A percentile compares a stretch with the other conserved stretches of the same genome.
These are phyloP conservation scores for Thalassarche chlororhynchos DNA, from an alignment of 2,113 vertebrate species.

Conservation along the genomic window DNA sequence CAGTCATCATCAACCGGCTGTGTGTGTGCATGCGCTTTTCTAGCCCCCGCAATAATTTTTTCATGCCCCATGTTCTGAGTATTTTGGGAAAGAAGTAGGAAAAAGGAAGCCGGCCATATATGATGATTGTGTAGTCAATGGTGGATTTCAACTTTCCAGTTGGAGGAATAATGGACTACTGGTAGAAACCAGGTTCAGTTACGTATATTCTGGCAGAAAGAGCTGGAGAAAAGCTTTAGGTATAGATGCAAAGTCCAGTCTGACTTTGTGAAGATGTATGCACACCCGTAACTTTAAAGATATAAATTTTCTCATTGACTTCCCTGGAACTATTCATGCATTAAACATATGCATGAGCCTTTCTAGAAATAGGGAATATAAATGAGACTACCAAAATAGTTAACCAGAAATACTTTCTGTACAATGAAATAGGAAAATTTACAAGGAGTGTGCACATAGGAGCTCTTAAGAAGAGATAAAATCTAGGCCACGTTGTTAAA, in stretches of 20 bases:
- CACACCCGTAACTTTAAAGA: conserved; percentile 28
- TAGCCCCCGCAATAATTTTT: not conserved
- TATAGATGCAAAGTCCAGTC: not conserved
- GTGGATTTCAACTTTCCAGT: not conserved
- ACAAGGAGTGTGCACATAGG: not conserved
- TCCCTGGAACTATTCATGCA: conserved; percentile 22
- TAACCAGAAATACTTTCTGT: conserved; percentile 40
- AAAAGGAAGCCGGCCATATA: not conserved
- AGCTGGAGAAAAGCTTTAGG: conserved; percentile 16
- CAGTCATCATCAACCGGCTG: not conserved
- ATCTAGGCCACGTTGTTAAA: not conserved
- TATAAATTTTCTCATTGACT: not conserved
- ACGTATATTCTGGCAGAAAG: not conserved
- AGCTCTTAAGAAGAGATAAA: not conserved
- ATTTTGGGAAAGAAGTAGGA: not conserved
- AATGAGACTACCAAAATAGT: conserved; percentile 49
- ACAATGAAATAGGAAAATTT: not conserved
- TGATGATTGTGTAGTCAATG: not conserved
- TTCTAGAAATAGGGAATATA: conserved; percentile 50
- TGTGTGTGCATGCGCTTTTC: not conserved
- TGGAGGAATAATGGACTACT: not conserved
- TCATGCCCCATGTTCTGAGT: not conserved
- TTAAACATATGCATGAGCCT: conserved; percentile 29
- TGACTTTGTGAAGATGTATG: conserved; percentile 10
- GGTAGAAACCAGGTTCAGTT: not conserved